Base-by-base conservation (phyloP, 2,888 invertebrate genomes). In the Pterostichus niger region DNA sequence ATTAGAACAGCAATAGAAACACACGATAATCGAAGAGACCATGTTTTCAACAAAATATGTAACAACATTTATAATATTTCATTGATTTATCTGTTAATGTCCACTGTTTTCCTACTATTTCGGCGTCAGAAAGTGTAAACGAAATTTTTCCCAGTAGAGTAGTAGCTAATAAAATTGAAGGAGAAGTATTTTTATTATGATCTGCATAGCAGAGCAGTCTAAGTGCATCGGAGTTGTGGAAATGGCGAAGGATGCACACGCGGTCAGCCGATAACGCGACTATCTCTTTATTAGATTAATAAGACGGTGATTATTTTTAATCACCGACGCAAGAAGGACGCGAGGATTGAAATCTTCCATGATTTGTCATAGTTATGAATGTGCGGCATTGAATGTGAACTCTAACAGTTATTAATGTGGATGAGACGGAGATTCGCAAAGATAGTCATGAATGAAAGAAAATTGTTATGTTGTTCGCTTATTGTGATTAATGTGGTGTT, bases 291-390 rank as follows among this genome's bases (percentile, higher is more conserved):
- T 54, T 75, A 75, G 75, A 75, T 75, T 75, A 52, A 75, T 75
- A 75, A 75, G 75, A 52, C 54, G 56, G 56, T 77, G 77, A 77
- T 77, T 77, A 77, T 77, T 77, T 77, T 77, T 77, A 77, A 77
- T 77, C 77, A 77, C 77, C 49, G 40, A 56, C 52, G 52, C 54
- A 56, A 77, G 77, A 77, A 77, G 77, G 77, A 75, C 75, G 52
- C 52, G 33, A 49, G 49, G 31, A 49, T 71, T 71, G 71, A 71
- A 71, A 71, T 71, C 44, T 46, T 71, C 71, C 71, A 71, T 52
- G 49, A 75, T 75, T 52, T 75, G 75, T 75, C 75, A 75, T 75
- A 75, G 75, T 75, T 75, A 75, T 75, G 52, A 75, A 75, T 71
- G 46, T 71, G 46, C 71, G 71, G 71, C 71, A 71, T 71, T 71